Conservation (phyloP, 2,113 vertebrate species). For the Misgurnus anguillicaudatus region DNA sequence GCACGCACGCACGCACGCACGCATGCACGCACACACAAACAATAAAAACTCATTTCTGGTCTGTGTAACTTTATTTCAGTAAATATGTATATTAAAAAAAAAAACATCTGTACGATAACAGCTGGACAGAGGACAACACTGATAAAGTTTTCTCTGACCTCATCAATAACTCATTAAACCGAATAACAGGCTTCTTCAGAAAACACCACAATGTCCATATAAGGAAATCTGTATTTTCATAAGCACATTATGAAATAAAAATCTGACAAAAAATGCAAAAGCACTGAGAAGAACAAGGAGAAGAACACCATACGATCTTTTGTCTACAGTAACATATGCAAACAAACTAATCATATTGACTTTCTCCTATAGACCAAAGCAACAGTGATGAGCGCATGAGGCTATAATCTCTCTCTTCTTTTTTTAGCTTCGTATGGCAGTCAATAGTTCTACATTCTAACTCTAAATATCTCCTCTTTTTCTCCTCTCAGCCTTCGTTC, state of each 20-base stretch:
- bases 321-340: slow-evolving; percentile 13
- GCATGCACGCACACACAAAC: background rate
- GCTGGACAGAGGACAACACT: slow-evolving; percentile 29
- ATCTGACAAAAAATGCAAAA: slow-evolving; percentile 15
- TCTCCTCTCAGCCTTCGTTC: background rate
- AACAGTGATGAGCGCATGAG: slow-evolving; percentile 33
- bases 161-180: background rate
- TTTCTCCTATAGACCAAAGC: slow-evolving; percentile 31
- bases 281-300: slow-evolving; percentile 22
- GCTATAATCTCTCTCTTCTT: background rate
- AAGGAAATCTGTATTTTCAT: slow-evolving; percentile 15
- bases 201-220: slow-evolving; percentile 36
- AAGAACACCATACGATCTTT: slow-evolving; percentile 8
- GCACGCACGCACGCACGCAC: slow-evolving; percentile 25
- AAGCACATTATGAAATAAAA: slow-evolving; percentile 12
- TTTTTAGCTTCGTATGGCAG: background rate
- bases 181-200: background rate
- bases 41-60: slow-evolving; percentile 67
- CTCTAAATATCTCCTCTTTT: background rate
- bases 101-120: slow-evolving; percentile 63
- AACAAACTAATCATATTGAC: slow-evolving; percentile 34
- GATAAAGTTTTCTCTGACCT: background rate
- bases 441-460: slow-evolving; percentile 15
- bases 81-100: slow-evolving; percentile 97
- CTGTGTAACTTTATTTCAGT: slow-evolving; percentile 94